Percentiles rank a stretch among this genome's conserved stretches.
Evolutionary conservation across 1,140 invertebrate genomes (phyloP).

Genomic region (Hetaerina americana): DNA sequence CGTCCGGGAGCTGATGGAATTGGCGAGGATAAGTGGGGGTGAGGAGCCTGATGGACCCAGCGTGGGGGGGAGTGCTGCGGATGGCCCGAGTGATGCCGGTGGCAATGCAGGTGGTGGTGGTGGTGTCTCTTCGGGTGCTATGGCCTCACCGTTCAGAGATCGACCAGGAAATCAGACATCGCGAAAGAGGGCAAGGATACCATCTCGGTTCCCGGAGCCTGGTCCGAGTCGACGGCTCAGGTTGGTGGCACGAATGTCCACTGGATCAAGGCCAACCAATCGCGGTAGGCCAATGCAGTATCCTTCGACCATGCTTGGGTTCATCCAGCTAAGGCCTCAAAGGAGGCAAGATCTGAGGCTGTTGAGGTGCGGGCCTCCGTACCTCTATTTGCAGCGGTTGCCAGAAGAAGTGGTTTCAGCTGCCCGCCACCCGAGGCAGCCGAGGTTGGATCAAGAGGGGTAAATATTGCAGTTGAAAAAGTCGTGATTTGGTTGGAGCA

Average conservation of each 20-base stretch:
- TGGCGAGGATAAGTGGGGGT: conserved; percentile 2
- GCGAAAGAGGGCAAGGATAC: background rate
- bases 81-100: background rate
- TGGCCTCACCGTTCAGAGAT: background rate
- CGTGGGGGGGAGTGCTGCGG: background rate
- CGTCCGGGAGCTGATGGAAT: background rate
- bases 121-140: background rate
- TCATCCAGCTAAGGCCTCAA: background rate
- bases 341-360: background rate
- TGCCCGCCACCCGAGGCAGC: background rate
- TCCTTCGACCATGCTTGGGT: background rate
- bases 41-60: background rate
- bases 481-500: too few relatives aligned
- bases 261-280: background rate
- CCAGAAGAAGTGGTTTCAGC: background rate
- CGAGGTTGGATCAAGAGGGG: too few relatives aligned
- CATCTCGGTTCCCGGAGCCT: background rate
- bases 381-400: background rate
- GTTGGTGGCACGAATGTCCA: background rate
- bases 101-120: background rate
- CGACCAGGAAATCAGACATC: background rate
- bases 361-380: background rate
- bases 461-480: too few relatives aligned
- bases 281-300: background rate
- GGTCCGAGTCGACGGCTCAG: background rate